Evolutionary conservation across 2,113 vertebrate genomes (phyloP).

Genomic region (Zosterops japonicus): DNA sequence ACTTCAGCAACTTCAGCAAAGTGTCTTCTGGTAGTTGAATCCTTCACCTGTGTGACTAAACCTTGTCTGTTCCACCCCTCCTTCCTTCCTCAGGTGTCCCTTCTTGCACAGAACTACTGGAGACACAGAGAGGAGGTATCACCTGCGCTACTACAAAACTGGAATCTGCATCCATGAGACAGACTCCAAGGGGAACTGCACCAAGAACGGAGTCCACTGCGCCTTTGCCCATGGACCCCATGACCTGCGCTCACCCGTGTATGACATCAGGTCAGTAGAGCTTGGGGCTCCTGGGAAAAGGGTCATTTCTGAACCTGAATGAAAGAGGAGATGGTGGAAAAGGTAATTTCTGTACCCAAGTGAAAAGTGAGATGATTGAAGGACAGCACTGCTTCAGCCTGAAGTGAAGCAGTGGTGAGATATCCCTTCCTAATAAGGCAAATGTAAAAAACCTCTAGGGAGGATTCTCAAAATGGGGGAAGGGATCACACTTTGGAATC

Average conservation of each 20-base stretch:
- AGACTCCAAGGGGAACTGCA: slow-evolving; percentile 95
- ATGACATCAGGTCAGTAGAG: slow-evolving; percentile 88
- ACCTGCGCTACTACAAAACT: slow-evolving; percentile 96
- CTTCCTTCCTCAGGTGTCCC: slow-evolving; percentile 80
- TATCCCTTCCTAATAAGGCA: not conserved
- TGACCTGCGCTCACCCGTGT: slow-evolving; percentile 92
- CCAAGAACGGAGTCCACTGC: slow-evolving; percentile 95
- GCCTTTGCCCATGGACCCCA: slow-evolving; percentile 97
- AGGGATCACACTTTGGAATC: not conserved
- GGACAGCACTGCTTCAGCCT: not conserved
- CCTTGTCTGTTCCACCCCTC: not conserved
- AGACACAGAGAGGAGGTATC: slow-evolving; percentile 95
- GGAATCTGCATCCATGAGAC: slow-evolving; percentile 98
- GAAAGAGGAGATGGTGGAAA: not conserved
- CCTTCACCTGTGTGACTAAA: not conserved
- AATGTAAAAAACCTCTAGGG: not conserved
- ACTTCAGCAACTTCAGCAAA: not conserved
- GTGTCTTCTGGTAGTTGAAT: not conserved
- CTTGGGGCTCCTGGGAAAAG: not conserved
- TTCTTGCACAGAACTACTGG: slow-evolving; percentile 96
- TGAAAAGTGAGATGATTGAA: not conserved
- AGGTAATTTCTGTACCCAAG: not conserved
- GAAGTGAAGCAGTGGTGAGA: not conserved
- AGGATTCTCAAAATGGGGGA: not conserved
- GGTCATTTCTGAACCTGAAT: not conserved